phyloP scores from a whole-genome alignment of 2,888 invertebrate species.

The Patella ulyssiponensis region DNA sequence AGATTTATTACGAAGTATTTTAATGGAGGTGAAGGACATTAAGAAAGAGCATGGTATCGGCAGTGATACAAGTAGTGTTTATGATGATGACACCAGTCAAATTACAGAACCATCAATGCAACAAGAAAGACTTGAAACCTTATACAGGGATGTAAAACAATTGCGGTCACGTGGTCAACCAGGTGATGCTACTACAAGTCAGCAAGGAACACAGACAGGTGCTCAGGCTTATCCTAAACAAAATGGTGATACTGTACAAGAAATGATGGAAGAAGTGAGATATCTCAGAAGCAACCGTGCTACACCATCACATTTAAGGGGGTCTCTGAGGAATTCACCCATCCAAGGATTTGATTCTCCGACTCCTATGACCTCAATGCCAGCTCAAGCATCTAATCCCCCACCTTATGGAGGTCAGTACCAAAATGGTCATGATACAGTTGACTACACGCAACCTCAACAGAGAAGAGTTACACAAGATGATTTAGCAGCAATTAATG shows the following conservation, averaged over 20 bases:
- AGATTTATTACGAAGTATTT: constrained; percentile 55
- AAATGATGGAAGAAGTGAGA: constrained; percentile 57
- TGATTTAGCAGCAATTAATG: constrained; percentile 57
- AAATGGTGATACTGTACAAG: constrained; percentile 50
- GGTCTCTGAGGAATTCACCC: constrained; percentile 34
- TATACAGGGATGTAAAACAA: constrained; percentile 55
- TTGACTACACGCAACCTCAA: constrained; percentile 2
- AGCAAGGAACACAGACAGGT: constrained; percentile 61
- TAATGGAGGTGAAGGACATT: constrained; percentile 62
- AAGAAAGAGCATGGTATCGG: constrained; percentile 59
- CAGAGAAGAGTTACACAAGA: constrained; percentile 54
- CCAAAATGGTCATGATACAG: not conserved
- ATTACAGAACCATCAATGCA: constrained; percentile 53
- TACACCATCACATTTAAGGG: constrained; percentile 37
- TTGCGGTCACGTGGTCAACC: constrained; percentile 51
- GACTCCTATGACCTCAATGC: constrained; percentile 17
- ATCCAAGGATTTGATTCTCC: constrained; percentile 43
- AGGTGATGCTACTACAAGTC: constrained; percentile 51
- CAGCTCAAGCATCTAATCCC: constrained; percentile 16
- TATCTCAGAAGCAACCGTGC: constrained; percentile 43
- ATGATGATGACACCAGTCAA: constrained; percentile 48
- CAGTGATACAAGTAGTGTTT: constrained; percentile 42
- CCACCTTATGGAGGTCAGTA: constrained; percentile 14
- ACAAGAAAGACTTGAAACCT: constrained; percentile 50
- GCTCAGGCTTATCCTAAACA: constrained; percentile 51